These are phyloP conservation scores for Anguilla anguilla DNA, from an alignment of 2,797 vertebrate genomes.

Conservation along the genomic window DNA sequence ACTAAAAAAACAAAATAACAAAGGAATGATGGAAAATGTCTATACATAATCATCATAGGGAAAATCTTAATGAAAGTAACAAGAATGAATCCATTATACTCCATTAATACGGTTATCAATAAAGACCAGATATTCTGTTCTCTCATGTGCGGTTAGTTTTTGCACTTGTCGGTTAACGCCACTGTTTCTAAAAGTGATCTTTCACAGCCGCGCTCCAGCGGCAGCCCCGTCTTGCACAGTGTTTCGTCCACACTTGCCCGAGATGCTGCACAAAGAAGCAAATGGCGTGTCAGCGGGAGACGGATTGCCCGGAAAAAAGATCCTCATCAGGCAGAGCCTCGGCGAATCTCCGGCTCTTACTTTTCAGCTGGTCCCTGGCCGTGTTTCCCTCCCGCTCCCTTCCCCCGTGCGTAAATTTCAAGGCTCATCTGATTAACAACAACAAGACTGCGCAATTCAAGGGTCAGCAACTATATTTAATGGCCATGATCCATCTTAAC, in stretches of 20 bases:
- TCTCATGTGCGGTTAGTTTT: background rate
- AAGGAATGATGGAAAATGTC: background rate
- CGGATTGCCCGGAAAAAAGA: constrained; percentile 11
- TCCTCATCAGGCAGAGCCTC: background rate
- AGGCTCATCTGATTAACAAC: background rate
- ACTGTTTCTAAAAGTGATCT: background rate
- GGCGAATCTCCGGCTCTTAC: background rate
- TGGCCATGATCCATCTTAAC: constrained; percentile 21
- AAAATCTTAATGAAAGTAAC: background rate
- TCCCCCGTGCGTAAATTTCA: background rate
- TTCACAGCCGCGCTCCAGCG: background rate
- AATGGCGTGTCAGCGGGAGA: constrained; percentile 19
- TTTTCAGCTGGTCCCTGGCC: background rate
- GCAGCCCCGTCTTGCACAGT: background rate
- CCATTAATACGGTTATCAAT: background rate
- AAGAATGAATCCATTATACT: background rate
- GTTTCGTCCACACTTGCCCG: background rate
- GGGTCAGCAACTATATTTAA: constrained; percentile 20
- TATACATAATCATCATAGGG: background rate
- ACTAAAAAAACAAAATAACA: background rate
- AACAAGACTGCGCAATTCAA: constrained; percentile 16
- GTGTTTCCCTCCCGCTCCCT: background rate
- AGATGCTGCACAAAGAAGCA: background rate
- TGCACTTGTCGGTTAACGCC: background rate
- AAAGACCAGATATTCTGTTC: background rate